These are phyloP conservation scores for Pectinophora gossypiella DNA, from an alignment of 1,140 invertebrate species.

Conservation along the genomic window DNA sequence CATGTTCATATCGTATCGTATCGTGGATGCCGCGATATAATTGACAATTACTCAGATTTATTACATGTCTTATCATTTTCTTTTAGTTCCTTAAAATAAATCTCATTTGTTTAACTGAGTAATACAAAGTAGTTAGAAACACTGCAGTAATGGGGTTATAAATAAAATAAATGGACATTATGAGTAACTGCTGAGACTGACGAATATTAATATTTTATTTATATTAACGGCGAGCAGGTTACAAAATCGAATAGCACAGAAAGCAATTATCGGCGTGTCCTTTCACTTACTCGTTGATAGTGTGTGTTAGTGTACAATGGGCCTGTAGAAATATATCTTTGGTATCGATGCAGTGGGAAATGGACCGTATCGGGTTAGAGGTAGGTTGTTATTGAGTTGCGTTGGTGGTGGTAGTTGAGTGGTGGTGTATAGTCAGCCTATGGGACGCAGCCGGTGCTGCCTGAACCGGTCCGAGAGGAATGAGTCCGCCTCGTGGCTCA, in stretches of 20 bases:
- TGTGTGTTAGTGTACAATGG: conserved; percentile 42
- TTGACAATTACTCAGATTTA: conserved; percentile 40
- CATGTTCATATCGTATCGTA: conserved; percentile 60
- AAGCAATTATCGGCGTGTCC: conserved; percentile 67
- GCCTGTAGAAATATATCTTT: neutral
- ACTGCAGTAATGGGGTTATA: neutral
- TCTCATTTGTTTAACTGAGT: too few relatives aligned
- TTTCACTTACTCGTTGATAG: conserved; percentile 64
- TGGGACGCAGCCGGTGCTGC: conserved; percentile 56
- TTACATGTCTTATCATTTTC: conserved; percentile 8
- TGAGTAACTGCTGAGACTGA: neutral
- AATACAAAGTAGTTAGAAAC: too few relatives aligned
- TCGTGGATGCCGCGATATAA: conserved; percentile 54
- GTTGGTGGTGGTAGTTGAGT: neutral
- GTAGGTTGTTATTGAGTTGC: neutral
- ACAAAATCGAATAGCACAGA: conserved; percentile 60
- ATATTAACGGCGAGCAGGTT: conserved; percentile 31
- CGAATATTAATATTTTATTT: conserved; percentile 29
- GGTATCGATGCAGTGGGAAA: neutral
- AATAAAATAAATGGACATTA: too few relatives aligned
- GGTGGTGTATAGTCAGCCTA: conserved; percentile 23
- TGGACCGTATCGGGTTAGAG: neutral
- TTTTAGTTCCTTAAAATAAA: neutral
- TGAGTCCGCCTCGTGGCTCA: conserved; percentile 62
- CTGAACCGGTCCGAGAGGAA: conserved; percentile 62